Conservation (phyloP, 2,797 vertebrate species). For the Xenops minutus region DNA sequence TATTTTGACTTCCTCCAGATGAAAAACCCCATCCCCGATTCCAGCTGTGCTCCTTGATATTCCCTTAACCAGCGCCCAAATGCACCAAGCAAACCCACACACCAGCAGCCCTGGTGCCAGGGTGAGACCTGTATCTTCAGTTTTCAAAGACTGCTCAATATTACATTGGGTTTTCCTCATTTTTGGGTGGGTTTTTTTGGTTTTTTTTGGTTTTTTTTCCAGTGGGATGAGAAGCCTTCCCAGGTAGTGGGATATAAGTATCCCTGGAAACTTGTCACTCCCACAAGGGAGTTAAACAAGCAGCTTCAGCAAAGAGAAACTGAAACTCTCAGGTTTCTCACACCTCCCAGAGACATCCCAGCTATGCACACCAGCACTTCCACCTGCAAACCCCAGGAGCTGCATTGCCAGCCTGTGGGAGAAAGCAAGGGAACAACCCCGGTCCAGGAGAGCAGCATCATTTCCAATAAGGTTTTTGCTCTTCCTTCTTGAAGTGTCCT, state of each 20-base stretch:
- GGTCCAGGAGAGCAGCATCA: not conserved
- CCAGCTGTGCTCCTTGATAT: not conserved
- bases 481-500: not conserved
- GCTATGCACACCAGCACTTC: not conserved
- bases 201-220: too few species aligned
- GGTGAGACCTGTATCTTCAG: not conserved
- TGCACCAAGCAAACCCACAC: not conserved
- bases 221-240: not conserved
- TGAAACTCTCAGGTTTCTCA: not conserved
- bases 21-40: not conserved
- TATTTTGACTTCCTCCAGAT: fast-evolving
- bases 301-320: not conserved
- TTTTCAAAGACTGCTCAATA: not conserved
- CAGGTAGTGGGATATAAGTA: not conserved
- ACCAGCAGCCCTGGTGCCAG: not conserved
- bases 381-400: not conserved
- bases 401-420: fast-evolving
- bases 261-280: not conserved
- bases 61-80: not conserved
- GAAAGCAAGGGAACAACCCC: not conserved
- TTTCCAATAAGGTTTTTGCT: not conserved
- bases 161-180: fast-evolving
- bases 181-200: too few species aligned
- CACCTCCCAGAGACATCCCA: not conserved
- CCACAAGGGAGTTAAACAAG: not conserved